Percentiles rank a stretch among this genome's conserved stretches.
phyloP scores from a whole-genome alignment of 2,888 invertebrate species.

The Rhagonycha fulva region DNA sequence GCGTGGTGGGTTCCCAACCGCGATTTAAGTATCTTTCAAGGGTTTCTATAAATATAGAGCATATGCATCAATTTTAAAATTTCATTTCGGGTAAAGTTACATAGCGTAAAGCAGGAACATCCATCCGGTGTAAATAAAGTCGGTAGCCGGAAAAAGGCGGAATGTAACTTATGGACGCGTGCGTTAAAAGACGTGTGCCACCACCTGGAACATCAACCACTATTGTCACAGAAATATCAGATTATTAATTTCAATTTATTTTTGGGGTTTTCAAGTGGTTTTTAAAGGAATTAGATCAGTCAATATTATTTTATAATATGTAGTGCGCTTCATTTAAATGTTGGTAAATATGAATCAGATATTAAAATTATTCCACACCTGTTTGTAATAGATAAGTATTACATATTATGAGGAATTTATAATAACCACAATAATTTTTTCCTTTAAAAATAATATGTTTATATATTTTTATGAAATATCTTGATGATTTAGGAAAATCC shows the following conservation, averaged over 20 bases:
- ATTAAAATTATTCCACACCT: not conserved
- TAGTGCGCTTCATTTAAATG: not conserved
- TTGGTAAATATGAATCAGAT: not conserved
- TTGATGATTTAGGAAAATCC: too few species aligned
- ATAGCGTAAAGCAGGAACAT: slow-evolving; percentile 38
- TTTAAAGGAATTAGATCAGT: not conserved
- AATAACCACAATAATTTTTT: not conserved
- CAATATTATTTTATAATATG: not conserved
- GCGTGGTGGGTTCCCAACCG: not conserved
- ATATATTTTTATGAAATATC: too few species aligned
- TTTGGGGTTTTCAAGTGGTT: not conserved
- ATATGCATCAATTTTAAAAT: slow-evolving; percentile 32
- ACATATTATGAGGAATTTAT: not conserved
- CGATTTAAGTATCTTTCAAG: not conserved
- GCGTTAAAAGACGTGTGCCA: slow-evolving; percentile 15
- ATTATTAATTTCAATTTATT: not conserved
- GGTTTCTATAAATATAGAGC: slow-evolving; percentile 6
- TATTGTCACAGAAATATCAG: not conserved
- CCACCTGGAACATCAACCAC: slow-evolving; percentile 24
- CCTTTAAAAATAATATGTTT: not conserved
- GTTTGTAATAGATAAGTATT: not conserved
- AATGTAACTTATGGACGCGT: slow-evolving; percentile 28
- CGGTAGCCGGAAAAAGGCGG: slow-evolving; percentile 29
- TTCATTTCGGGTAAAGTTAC: slow-evolving; percentile 34
- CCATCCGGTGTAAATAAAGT: slow-evolving; percentile 39